Percentiles rank a stretch among this genome's conserved stretches.
Conservation (phyloP, 1,140 invertebrate species). For the Cryptotermes secundus region DNA sequence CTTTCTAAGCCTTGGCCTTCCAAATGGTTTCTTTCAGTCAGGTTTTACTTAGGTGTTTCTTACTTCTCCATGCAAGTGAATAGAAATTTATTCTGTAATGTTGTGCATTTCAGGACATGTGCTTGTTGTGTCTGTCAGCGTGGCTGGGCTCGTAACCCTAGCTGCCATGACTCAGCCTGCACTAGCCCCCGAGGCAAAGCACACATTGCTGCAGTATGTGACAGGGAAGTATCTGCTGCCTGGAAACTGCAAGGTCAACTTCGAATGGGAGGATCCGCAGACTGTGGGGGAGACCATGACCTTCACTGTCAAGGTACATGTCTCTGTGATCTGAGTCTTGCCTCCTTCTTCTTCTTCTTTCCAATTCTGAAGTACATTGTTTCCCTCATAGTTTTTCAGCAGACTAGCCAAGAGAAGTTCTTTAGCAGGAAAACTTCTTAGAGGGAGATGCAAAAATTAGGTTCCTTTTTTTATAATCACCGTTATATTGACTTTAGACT, state of each 20-base stretch:
- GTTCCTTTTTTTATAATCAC: no score
- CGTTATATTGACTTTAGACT: no score
- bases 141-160: constrained; percentile 79
- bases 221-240: constrained; percentile 88
- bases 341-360: no score
- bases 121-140: constrained; percentile 81
- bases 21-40: no score
- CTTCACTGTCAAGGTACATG: constrained; percentile 72
- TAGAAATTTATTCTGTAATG: not conserved
- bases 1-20: no score
- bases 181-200: constrained; percentile 80
- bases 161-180: constrained; percentile 85
- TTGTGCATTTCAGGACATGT: constrained; percentile 63
- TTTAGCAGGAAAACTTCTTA: no score
- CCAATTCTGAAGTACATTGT: no score
- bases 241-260: constrained; percentile 79
- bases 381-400: no score
- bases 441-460: no score
- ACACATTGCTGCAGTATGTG: constrained; percentile 85
- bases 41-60: no score
- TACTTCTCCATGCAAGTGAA: no score
- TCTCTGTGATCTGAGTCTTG: not conserved
- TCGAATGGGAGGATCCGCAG: constrained; percentile 85
- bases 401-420: no score
- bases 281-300: constrained; percentile 86